Conservation (phyloP, 2,797 vertebrate genomes). For the Lacerta viridis region DNA sequence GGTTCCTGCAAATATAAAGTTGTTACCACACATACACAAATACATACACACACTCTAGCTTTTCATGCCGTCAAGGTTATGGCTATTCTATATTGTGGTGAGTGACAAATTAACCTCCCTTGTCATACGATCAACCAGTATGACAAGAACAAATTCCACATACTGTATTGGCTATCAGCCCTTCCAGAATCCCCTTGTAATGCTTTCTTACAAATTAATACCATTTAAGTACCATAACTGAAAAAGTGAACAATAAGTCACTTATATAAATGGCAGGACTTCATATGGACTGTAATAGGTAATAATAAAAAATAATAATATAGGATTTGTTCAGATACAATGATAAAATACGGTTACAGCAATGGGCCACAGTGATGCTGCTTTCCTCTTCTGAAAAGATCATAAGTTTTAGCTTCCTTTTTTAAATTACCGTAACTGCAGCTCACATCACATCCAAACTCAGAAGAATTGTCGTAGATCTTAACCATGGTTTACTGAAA, state of each 20-base stretch:
- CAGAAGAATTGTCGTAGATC: background rate
- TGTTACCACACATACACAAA: background rate
- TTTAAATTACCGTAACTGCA: background rate
- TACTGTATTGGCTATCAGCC: background rate
- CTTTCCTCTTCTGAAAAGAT: background rate
- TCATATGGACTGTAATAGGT: background rate
- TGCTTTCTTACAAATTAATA: background rate
- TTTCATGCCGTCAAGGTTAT: background rate
- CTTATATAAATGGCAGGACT: background rate
- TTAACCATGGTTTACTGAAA: background rate
- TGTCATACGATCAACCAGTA: background rate
- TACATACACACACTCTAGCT: too few relatives aligned
- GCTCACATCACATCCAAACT: background rate
- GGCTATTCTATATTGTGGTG: background rate
- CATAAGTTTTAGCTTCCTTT: background rate
- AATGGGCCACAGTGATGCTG: background rate
- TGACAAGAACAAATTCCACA: background rate
- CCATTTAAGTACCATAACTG: background rate
- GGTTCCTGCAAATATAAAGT: constrained; percentile 79
- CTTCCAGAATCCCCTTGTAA: background rate
- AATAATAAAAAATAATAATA: too few relatives aligned
- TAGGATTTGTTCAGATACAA: background rate
- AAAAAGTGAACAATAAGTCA: background rate
- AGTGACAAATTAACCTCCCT: background rate
- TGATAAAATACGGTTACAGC: background rate